A percentile compares a stretch with the other conserved stretches of the same genome.
Evolutionary conservation across 1,140 invertebrate genomes (phyloP).

Genomic region (Dendrolimus kikuchii): DNA sequence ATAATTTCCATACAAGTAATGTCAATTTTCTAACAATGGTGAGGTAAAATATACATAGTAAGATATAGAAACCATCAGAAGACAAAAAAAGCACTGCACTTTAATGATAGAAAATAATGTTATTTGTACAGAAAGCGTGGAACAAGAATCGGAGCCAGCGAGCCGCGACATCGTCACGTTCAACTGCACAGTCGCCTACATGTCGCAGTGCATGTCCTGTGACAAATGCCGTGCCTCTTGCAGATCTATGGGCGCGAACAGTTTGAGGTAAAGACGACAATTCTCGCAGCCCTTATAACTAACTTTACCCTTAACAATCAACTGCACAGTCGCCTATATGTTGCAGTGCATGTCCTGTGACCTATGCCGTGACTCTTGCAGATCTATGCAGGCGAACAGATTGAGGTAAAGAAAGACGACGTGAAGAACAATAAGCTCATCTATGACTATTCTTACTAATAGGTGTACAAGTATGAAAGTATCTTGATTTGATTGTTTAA

Average conservation of each 20-base stretch:
- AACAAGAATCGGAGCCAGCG: constrained; percentile 75
- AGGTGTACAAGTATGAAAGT: too few species aligned
- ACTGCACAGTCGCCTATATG: constrained; percentile 95
- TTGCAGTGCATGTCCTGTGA: constrained; percentile 90
- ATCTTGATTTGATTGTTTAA: too few species aligned
- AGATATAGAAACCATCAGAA: too few species aligned
- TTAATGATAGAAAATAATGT: not conserved
- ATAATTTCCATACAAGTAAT: too few species aligned
- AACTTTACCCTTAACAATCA: constrained; percentile 70
- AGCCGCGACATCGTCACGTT: constrained; percentile 78
- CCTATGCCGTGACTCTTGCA: constrained; percentile 87
- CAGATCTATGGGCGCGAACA: constrained; percentile 80
- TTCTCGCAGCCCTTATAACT: too few species aligned
- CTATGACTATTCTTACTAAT: too few species aligned
- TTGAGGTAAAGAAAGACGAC: constrained; percentile 71
- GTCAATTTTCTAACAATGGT: too few species aligned
- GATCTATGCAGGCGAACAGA: constrained; percentile 80
- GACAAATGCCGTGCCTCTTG: constrained; percentile 89
- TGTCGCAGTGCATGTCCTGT: constrained; percentile 91
- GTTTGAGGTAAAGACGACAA: constrained; percentile 73
- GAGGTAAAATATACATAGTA: too few species aligned
- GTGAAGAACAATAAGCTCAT: too few species aligned
- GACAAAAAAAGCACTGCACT: too few species aligned
- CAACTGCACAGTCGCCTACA: constrained; percentile 95
- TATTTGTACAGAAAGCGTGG: constrained; percentile 73